Percentiles rank a stretch among this genome's conserved stretches.
Conservation (phyloP, 2,797 vertebrate genomes). For the Neoniphon sammara region DNA sequence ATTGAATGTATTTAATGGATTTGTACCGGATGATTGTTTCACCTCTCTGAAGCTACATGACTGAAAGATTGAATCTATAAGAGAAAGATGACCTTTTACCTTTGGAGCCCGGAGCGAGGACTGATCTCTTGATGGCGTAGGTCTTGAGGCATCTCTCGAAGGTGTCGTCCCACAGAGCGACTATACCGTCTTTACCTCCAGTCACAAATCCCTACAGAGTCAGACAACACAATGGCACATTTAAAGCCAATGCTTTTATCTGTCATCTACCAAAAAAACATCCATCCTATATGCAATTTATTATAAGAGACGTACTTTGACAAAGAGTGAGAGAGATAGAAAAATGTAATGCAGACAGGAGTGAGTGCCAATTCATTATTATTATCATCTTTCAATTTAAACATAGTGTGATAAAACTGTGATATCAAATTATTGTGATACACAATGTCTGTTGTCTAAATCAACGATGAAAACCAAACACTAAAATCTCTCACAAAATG, state of each 20-base stretch:
- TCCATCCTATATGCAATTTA: background rate
- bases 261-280: slow-evolving; percentile 21
- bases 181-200: slow-evolving; percentile 96
- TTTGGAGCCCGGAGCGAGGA: slow-evolving; percentile 98
- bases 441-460: no score
- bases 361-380: no score
- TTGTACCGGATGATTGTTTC: slow-evolving; percentile 23
- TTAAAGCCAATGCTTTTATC: slow-evolving; percentile 25
- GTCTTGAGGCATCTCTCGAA: slow-evolving; percentile 99
- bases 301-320: background rate
- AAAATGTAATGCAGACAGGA: no score
- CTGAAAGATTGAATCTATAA: slow-evolving; percentile 21
- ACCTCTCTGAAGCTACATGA: background rate
- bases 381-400: no score
- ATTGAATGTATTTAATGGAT: slow-evolving; percentile 47
- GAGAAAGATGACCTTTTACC: slow-evolving; percentile 77
- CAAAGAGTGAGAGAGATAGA: background rate
- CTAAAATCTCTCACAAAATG: no score
- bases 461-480: no score
- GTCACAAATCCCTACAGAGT: slow-evolving; percentile 94
- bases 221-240: slow-evolving; percentile 18
- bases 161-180: slow-evolving; percentile 97
- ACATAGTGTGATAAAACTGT: no score
- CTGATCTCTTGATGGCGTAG: slow-evolving; percentile 96
- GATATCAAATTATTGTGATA: no score